Base-by-base conservation (phyloP, 1,140 invertebrate genomes). In the Eumeta japonica region DNA sequence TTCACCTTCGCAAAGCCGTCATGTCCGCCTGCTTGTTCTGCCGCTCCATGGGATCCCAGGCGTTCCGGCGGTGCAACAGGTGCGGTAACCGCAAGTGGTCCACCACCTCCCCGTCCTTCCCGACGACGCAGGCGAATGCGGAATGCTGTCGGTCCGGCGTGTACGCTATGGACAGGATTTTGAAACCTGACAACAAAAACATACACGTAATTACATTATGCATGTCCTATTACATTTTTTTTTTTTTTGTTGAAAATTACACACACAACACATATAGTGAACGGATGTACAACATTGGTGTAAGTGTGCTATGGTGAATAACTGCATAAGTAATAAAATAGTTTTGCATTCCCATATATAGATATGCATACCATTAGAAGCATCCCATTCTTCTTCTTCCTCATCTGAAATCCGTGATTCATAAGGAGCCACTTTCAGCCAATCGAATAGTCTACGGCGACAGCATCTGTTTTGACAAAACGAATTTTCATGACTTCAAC, bases 311-410 rank as follows among this genome's bases (percentile, higher is more conserved):
- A n/a, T n/a, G n/a, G n/a, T n/a, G n/a, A n/a, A n/a, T n/a, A n/a
- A n/a, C n/a, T n/a, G n/a, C n/a, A n/a, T n/a, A n/a, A n/a, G n/a
- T n/a, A n/a, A n/a, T n/a, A n/a, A n/a, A n/a, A n/a, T n/a, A n/a
- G n/a, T n/a, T n/a, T n/a, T n/a, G n/a, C n/a, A n/a, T n/a, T n/a
- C n/a, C n/a, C n/a, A n/a, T n/a, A n/a, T n/a, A n/a, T n/a, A n/a
- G n/a, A n/a, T 30, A 10, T 10, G 5, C 39, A 51, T 44, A 71
- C 66, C 70, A 45, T 89, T 88, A 3, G 81, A 79, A 0, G 87
- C 87, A 43, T 93, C 89, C 89, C 90, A 94, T 34, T 94, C 91
- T 37, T 96, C 92, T 37, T 94, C 91, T 35, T 95, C 91, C 42
- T 94, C 91, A 31, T 81, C 79, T 1, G 86, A 84, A 44, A 89